Evolutionary conservation across 2,888 invertebrate genomes (phyloP), one percentile per base, ranked within the genome.

Genomic region (Galerucella calmariensis): DNA sequence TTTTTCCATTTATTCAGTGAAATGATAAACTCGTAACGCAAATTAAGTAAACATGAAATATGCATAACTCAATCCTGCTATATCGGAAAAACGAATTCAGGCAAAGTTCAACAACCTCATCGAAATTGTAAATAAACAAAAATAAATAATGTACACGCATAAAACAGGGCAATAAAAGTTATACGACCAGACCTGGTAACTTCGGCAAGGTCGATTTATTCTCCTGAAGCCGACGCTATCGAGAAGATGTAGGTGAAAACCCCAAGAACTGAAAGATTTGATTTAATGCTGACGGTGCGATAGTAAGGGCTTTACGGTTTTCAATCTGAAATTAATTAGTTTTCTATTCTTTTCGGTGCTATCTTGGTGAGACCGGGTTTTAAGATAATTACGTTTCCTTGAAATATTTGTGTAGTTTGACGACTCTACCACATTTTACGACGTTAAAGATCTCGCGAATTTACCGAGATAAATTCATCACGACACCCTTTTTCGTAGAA

Each of bases 181-280:
- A 46, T 65, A 65, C 63, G 63, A 20, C 65, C 71, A 46, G 44
- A 48, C 65, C 71, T 71, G 77, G 68, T 51, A 65, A 58, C 58
- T 53, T 65, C 63, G 63, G 76, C 79, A 75, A 78, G 79, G 79
- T 79, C 79, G 78, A 81, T 82, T 81, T 79, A 80, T 81, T 81
- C 79, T 79, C 72, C 62, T 73, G 79, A 75, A 75, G 78, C 74
- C 81, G 80, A 78, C 81, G 81, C 66, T 78, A 78, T 78, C 76
- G 75, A 69, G 72, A 75, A 75, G 80, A 79, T 80, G 77, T 79
- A 80, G 81, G 81, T 80, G 81, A 80, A 80, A 80, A 81, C 70
- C 79, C 78, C 79, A 74, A 79, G 76, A 74, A 79, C 75, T 72
- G 72, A 74, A 77, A 74, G 79, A 80, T 81, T 81, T 82, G 80